These are phyloP conservation scores for Eupsittula cactorum DNA, from an alignment of 2,113 vertebrate species.

Conservation along the genomic window DNA sequence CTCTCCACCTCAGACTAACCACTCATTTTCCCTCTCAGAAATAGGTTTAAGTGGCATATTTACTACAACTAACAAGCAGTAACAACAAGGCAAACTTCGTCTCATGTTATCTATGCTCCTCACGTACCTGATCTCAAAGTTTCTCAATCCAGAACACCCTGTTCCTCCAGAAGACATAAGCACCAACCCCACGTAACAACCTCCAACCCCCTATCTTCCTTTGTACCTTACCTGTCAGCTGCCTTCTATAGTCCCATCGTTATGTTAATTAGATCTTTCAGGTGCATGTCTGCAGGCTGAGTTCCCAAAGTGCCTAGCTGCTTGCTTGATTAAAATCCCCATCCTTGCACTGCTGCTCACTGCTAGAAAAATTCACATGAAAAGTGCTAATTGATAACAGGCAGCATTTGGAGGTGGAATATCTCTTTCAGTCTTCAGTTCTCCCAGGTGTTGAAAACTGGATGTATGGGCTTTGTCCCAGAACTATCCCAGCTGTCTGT, in stretches of 20 bases:
- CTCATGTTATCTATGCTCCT: rapidly evolving
- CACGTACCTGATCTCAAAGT: not conserved
- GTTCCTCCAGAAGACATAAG: rapidly evolving
- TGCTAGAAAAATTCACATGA: not conserved
- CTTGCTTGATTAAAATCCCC: not conserved
- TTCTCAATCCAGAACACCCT: not conserved
- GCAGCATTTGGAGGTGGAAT: not conserved
- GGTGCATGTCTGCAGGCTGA: not conserved
- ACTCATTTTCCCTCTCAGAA: not conserved
- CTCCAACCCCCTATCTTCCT: not conserved
- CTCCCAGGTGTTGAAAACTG: not conserved
- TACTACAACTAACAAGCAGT: not conserved
- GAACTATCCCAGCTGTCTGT: not conserved
- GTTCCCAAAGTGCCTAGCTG: not conserved
- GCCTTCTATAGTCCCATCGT: not conserved
- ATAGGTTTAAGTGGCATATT: not conserved
- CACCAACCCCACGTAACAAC: rapidly evolving
- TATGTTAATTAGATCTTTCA: not conserved
- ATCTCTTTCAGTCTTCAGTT: not conserved
- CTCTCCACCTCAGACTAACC: not conserved
- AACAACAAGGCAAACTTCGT: not conserved
- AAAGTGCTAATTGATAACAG: not conserved
- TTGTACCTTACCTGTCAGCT: not conserved
- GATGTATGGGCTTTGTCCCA: not conserved
- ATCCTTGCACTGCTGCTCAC: not conserved